Percentiles rank a stretch among this genome's conserved stretches.
Evolutionary conservation across 2,797 vertebrate genomes (phyloP).

Genomic region (Bradypodion ventrale): DNA sequence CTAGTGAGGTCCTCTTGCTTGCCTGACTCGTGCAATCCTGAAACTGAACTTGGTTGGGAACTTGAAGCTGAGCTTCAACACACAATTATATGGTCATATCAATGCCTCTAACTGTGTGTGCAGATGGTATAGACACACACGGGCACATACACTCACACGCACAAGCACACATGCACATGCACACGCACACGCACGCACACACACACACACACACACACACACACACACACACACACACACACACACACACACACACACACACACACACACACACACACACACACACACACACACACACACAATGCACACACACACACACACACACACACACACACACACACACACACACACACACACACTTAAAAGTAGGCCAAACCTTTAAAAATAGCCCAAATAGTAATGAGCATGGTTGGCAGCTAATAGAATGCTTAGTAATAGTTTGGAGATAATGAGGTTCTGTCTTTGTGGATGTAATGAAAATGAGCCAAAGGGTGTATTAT

Average conservation of each 20-base stretch:
- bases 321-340: too few species aligned
- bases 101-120: neutral
- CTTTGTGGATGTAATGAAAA: fast-evolving
- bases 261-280: too few species aligned
- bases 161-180: too few species aligned
- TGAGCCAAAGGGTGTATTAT: neutral
- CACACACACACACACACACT: too few species aligned
- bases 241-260: too few species aligned
- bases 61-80: neutral
- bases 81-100: neutral
- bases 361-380: too few species aligned
- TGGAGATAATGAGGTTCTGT: neutral
- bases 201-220: too few species aligned
- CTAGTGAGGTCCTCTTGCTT: neutral
- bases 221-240: too few species aligned
- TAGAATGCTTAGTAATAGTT: neutral
- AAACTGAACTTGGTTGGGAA: neutral
- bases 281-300: too few species aligned
- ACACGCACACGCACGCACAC: too few species aligned
- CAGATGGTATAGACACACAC: neutral
- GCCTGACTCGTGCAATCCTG: neutral
- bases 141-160: too few species aligned
- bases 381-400: neutral
- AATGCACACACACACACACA: too few species aligned
- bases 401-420: neutral